phyloP scores from a whole-genome alignment of 2,888 invertebrate species.

The Lamellibrachia columna region DNA sequence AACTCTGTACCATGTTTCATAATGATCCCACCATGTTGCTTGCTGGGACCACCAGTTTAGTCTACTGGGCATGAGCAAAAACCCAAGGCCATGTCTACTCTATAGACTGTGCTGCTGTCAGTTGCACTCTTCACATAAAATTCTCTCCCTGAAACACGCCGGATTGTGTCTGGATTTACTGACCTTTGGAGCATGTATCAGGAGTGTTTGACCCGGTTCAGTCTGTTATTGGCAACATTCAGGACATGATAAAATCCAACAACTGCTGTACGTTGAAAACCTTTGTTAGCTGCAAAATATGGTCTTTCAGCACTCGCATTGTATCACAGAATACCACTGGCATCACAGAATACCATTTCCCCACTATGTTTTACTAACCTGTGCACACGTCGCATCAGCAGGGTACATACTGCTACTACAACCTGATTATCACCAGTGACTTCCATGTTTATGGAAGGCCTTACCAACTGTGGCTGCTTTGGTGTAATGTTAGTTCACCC shows the following conservation, averaged over 20 bases:
- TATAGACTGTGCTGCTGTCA: neutral
- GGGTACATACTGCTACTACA: too few species aligned
- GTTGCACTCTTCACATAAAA: neutral
- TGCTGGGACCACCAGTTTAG: neutral
- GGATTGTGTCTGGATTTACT: neutral
- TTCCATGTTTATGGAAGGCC: too few species aligned
- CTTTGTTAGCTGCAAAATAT: constrained; percentile 6
- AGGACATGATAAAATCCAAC: constrained; percentile 14
- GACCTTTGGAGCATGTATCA: neutral
- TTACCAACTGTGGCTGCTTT: too few species aligned
- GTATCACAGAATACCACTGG: constrained; percentile 8
- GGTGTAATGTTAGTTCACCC: too few species aligned
- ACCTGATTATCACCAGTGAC: too few species aligned
- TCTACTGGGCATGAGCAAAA: constrained; percentile 6
- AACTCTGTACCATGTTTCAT: too few species aligned
- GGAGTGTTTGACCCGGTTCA: neutral
- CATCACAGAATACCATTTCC: too few species aligned
- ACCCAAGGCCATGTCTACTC: constrained; percentile 13
- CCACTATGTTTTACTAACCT: too few species aligned
- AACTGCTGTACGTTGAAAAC: constrained; percentile 20
- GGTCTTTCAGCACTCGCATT: constrained; percentile 29
- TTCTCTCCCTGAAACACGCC: neutral
- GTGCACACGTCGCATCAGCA: too few species aligned
- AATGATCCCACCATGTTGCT: neutral
- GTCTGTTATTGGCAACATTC: constrained; percentile 18